Evolutionary conservation across 2,888 invertebrate genomes (phyloP).

Genomic region (Lutraria lutraria): DNA sequence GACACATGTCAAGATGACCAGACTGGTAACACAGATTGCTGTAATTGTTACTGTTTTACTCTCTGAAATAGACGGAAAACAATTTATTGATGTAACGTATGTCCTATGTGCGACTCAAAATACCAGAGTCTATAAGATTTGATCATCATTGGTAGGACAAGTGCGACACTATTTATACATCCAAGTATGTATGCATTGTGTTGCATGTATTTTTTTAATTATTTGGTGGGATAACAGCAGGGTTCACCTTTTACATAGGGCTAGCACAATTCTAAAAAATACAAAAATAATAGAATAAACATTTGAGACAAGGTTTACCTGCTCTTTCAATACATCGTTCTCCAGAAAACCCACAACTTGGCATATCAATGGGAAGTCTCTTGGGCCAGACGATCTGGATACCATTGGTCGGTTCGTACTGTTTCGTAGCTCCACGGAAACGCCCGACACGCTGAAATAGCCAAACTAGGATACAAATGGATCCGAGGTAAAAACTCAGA

Average conservation of each 20-base stretch:
- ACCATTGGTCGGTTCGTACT: conserved; percentile 58
- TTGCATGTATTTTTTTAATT: too few species aligned
- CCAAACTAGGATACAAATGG: too few species aligned
- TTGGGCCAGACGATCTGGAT: conserved; percentile 69
- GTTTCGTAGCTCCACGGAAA: conserved; percentile 71
- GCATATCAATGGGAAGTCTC: conserved; percentile 66
- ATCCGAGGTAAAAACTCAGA: too few species aligned
- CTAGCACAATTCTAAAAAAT: too few species aligned
- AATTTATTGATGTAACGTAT: not conserved
- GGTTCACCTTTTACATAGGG: too few species aligned
- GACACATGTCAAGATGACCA: conserved; percentile 27
- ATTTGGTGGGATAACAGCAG: too few species aligned
- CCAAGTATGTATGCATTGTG: too few species aligned
- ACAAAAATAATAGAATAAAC: too few species aligned
- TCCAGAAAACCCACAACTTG: conserved; percentile 70
- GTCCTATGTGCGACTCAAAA: too few species aligned
- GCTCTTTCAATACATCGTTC: conserved; percentile 60
- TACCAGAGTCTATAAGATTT: too few species aligned
- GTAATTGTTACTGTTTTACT: conserved; percentile 50
- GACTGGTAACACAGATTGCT: conserved; percentile 40
- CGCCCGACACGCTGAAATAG: conserved; percentile 66
- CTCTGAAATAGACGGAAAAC: conserved; percentile 45
- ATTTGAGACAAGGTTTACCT: conserved; percentile 50
- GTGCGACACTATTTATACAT: too few species aligned
- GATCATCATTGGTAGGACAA: too few species aligned